These are phyloP conservation scores for Enteromius mattozi DNA, from an alignment of 2,797 vertebrate genomes.

Conservation along the genomic window DNA sequence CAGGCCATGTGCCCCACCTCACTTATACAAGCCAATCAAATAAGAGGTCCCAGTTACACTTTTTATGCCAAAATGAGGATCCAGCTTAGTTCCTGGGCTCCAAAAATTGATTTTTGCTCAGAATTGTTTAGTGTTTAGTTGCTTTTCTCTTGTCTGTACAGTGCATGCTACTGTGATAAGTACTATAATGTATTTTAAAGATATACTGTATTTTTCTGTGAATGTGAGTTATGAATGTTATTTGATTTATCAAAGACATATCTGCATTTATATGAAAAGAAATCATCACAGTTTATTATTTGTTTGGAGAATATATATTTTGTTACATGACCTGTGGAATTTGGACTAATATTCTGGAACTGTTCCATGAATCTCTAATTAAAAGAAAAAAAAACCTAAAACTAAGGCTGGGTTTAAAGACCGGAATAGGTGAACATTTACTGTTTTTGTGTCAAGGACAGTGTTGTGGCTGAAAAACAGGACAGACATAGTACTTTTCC, in stretches of 20 bases:
- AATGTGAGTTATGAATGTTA: no score
- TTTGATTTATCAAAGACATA: neutral
- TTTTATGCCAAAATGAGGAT: neutral
- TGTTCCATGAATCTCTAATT: slow-evolving; percentile 10
- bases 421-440: neutral
- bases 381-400: neutral
- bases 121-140: neutral
- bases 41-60: neutral
- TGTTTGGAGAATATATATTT: neutral
- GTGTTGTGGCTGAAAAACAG: slow-evolving; percentile 1
- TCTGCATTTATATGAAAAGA: neutral
- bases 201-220: neutral
- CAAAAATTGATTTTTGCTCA: neutral
- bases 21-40: slow-evolving; percentile 25
- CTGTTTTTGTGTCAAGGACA: neutral
- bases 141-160: neutral
- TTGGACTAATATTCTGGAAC: slow-evolving; percentile 14
- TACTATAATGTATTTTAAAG: neutral
- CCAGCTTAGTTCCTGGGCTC: neutral
- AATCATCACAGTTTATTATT: neutral
- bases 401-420: neutral
- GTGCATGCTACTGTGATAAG: neutral
- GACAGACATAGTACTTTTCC: slow-evolving; percentile 41
- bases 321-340: neutral
- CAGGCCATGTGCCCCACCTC: neutral